Evolutionary conservation across 1,140 invertebrate genomes (phyloP).

Genomic region (Cyclina sinensis): DNA sequence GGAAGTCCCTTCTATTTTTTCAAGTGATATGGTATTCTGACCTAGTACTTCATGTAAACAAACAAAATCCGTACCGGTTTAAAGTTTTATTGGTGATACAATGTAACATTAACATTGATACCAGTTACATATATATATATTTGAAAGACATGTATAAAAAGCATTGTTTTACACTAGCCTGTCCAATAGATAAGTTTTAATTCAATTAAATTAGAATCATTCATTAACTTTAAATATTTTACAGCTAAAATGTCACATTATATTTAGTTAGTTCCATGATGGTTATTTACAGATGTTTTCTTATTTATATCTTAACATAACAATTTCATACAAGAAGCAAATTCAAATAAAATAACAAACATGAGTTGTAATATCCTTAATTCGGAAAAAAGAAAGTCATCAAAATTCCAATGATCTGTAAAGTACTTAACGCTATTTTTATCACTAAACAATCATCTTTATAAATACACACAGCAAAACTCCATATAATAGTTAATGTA

Average conservation of each 20-base stretch:
- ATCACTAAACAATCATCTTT: background rate
- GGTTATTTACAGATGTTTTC: too few species aligned
- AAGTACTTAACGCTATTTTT: background rate
- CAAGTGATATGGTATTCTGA: too few species aligned
- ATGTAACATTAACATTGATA: constrained; percentile 48
- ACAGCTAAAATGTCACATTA: background rate
- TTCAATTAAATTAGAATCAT: background rate
- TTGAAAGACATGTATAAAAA: constrained; percentile 61
- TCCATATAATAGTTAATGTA: background rate
- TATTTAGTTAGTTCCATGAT: too few species aligned
- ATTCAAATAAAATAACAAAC: too few species aligned
- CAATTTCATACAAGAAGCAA: too few species aligned
- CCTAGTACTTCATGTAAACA: too few species aligned
- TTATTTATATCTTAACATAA: too few species aligned
- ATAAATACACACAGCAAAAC: constrained; percentile 12
- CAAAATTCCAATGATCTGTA: background rate
- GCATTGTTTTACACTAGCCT: constrained; percentile 29
- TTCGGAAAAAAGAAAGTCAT: too few species aligned
- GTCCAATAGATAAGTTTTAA: constrained; percentile 39
- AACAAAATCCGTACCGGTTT: constrained; percentile 14
- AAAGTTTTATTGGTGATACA: constrained; percentile 52
- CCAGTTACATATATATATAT: constrained; percentile 38
- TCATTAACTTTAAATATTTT: background rate
- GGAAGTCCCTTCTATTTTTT: too few species aligned
- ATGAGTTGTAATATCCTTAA: too few species aligned